A percentile compares a stretch with the other conserved stretches of the same genome.
Conservation (phyloP, 2,113 vertebrate species). For the Verasper variegatus region DNA sequence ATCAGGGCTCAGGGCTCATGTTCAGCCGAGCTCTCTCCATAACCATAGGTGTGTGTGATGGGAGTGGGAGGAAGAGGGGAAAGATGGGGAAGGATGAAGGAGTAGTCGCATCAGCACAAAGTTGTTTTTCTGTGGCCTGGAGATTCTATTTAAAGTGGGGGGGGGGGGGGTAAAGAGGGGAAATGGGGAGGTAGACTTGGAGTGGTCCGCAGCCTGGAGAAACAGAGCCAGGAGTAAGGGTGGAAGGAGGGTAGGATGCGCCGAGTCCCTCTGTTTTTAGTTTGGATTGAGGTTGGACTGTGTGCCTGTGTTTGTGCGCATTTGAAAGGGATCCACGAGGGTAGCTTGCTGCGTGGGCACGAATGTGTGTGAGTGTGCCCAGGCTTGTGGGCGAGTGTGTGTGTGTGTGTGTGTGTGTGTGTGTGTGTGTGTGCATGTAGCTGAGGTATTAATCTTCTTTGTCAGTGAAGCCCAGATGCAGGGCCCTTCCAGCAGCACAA, state of each 20-base stretch:
- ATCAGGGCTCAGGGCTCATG: constrained; percentile 60
- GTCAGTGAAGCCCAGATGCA: constrained; percentile 98
- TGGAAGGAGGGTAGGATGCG: constrained; percentile 34
- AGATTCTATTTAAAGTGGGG: constrained; percentile 87
- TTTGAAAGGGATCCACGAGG: constrained; percentile 52
- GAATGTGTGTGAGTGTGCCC: constrained; percentile 48
- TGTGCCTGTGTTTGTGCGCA: constrained; percentile 47
- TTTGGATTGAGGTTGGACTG: constrained; percentile 56
- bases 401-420: constrained; percentile 55
- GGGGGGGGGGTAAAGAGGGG: constrained; percentile 16
- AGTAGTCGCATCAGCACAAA: constrained; percentile 91
- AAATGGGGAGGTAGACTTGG: constrained; percentile 41
- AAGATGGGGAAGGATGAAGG: constrained; percentile 69
- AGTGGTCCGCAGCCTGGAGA: constrained; percentile 62
- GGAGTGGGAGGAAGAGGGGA: constrained; percentile 55
- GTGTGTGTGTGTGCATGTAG: no score
- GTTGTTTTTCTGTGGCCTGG: constrained; percentile 88
- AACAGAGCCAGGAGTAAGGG: constrained; percentile 53
- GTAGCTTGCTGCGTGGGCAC: constrained; percentile 56
- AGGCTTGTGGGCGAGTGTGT: constrained; percentile 37
- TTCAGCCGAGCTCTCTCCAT: constrained; percentile 50
- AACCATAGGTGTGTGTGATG: constrained; percentile 71
- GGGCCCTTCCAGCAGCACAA: constrained; percentile 92
- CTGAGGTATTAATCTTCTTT: constrained; percentile 98
- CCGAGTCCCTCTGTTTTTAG: constrained; percentile 39